A percentile compares a stretch with the other conserved stretches of the same genome.
Evolutionary conservation across 2,888 invertebrate species (phyloP).

Genomic region (Netelia inedita): DNA sequence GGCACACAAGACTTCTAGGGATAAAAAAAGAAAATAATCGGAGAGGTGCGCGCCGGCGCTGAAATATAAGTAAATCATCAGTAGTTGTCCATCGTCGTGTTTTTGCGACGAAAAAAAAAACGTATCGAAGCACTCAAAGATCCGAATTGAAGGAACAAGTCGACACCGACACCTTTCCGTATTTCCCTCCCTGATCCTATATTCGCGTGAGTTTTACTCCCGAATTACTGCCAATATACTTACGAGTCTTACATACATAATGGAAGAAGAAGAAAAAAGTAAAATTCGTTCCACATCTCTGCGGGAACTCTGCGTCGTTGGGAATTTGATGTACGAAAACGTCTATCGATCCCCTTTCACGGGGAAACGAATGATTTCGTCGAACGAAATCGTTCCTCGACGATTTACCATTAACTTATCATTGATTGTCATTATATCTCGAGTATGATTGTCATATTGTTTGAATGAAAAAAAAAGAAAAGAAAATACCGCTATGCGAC

Average conservation of each 20-base stretch:
- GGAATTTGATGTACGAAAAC: conserved; percentile 15
- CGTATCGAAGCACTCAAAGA: conserved; percentile 8
- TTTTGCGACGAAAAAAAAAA: conserved; percentile 29
- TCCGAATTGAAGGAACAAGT: conserved; percentile 17
- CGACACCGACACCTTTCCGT: conserved; percentile 40
- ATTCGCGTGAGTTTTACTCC: conserved; percentile 57
- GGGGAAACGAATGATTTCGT: conserved; percentile 33
- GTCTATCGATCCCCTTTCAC: not conserved
- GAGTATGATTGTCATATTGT: conserved; percentile 60
- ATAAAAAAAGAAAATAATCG: conserved; percentile 13
- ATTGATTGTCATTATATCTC: conserved; percentile 57
- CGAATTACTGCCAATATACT: conserved; percentile 66
- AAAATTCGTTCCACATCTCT: conserved; percentile 20
- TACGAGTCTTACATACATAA: conserved; percentile 52
- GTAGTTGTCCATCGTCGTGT: not conserved
- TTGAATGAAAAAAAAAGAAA: conserved; percentile 34
- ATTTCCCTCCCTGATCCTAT: conserved; percentile 43
- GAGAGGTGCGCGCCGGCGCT: conserved; percentile 30
- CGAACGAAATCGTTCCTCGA: conserved; percentile 47
- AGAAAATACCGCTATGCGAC: conserved; percentile 25
- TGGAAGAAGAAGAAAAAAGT: conserved; percentile 25
- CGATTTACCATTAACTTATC: conserved; percentile 52
- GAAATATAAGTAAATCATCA: conserved; percentile 27
- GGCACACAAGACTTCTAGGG: conserved; percentile 53
- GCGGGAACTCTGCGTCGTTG: conserved; percentile 4